Base-by-base conservation (phyloP, 2,888 invertebrate species). In the Trachelus troglodyta region DNA sequence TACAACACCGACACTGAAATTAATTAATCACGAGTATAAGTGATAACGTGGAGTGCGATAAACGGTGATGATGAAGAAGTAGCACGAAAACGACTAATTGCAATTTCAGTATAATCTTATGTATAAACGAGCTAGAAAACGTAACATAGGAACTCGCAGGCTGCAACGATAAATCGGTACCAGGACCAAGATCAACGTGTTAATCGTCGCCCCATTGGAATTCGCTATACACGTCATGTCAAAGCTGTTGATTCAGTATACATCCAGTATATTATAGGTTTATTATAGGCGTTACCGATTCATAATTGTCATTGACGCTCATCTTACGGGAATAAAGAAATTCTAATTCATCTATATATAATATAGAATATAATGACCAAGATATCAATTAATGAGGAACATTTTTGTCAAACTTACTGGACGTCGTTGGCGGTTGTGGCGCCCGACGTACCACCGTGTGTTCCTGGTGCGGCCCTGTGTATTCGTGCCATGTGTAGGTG, bases 401-500 rank as follows among this genome's bases (percentile, higher is more conserved):
- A 1, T 56, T 9, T 2, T 0, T 56, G 23, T 56, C 6, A 56
- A 71, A 91, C 91, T 91, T 89, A 91, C 91, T 91, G 83, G 88
- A 87, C 81, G 84, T 86, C 81, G 90, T 86, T 81, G 90, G 89
- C 81, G 92, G 89, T 83, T 90, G 92, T 86, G 95, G 93, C 94
- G 95, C 93, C 94, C 95, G 93, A 94, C 95, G 93, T 93, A 94
- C 92, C 94, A 96, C 92, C 94, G 96, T 95, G 90, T 94, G 93
- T 85, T 92, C 92, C 83, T 93, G 92, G 82, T 92, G 90, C 71
- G 92, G 92, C 82, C 95, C 95, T 89, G 96, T 96, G 94, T 96
- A 96, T 93, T 97, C 97, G 94, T 97, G 97, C 97, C 97, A 97
- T 95, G 96, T 95, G 94, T 97, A 97, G 89, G 97, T 97, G 94